A percentile compares a stretch with the other conserved stretches of the same genome.
These are phyloP conservation scores for Clivina fossor DNA, from an alignment of 2,888 invertebrate genomes.

Conservation along the genomic window DNA sequence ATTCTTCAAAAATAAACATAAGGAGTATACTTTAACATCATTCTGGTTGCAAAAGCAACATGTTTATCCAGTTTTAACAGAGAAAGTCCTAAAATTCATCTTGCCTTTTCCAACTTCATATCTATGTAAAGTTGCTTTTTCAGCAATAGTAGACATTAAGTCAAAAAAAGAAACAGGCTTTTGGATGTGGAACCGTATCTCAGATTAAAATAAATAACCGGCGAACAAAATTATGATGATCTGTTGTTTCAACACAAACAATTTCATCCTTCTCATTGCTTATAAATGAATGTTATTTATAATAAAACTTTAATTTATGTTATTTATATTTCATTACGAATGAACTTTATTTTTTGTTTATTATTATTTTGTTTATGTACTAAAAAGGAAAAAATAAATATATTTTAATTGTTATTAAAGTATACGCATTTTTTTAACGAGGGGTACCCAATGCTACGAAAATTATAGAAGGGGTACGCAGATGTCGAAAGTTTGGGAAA, in stretches of 20 bases:
- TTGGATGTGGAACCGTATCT: conserved; percentile 23
- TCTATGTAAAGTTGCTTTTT: conserved; percentile 17
- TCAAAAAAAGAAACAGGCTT: conserved; percentile 11
- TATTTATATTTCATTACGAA: not conserved
- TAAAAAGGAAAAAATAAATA: not conserved
- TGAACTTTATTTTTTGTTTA: too few species aligned
- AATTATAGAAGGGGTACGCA: not conserved
- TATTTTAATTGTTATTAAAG: not conserved
- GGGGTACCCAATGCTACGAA: not conserved
- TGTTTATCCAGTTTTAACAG: not conserved
- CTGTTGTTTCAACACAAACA: conserved; percentile 7
- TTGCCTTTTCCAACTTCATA: conserved; percentile 20
- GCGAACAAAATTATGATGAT: conserved; percentile 14
- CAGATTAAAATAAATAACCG: conserved; percentile 22
- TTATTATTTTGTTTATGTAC: not conserved
- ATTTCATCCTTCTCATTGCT: not conserved
- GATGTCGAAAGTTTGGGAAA: not conserved
- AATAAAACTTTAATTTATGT: not conserved
- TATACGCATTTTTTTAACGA: not conserved
- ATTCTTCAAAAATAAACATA: not conserved
- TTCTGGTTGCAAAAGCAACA: not conserved
- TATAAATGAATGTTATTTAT: not conserved
- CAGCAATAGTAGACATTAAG: not conserved
- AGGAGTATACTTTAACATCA: not conserved
- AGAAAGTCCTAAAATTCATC: conserved; percentile 5